These are phyloP conservation scores for Drosophila quasianomalipes DNA, from an alignment of 2,888 invertebrate species.

Conservation along the genomic window DNA sequence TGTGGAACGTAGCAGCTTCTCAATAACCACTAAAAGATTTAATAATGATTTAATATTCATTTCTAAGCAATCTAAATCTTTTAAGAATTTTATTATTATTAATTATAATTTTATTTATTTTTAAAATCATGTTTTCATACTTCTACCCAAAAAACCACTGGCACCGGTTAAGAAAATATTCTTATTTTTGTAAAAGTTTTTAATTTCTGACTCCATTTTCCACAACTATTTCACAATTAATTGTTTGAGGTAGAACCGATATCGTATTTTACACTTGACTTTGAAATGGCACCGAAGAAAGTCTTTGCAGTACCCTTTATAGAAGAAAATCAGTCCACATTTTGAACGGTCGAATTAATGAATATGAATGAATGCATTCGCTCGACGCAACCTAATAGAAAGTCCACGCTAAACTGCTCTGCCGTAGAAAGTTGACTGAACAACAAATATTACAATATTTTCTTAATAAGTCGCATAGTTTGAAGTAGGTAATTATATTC, in stretches of 20 bases:
- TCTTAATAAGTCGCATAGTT: neutral
- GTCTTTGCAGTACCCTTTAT: conserved; percentile 14
- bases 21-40: conserved; percentile 52
- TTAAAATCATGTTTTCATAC: conserved; percentile 52
- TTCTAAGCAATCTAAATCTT: neutral
- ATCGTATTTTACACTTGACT: neutral
- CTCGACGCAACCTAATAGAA: no score
- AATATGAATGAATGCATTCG: conserved; percentile 4
- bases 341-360: neutral
- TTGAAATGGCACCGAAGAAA: neutral
- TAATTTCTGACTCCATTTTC: conserved; percentile 82
- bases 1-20: conserved; percentile 84
- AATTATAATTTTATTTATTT: neutral
- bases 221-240: neutral
- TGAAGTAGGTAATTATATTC: neutral
- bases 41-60: neutral
- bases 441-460: no score
- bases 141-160: conserved; percentile 86
- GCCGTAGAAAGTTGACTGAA: no score
- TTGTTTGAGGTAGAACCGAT: neutral
- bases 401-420: no score
- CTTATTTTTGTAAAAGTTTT: conserved; percentile 87
- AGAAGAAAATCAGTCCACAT: neutral
- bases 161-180: conserved; percentile 88
- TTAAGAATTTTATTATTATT: neutral